Percentiles rank a stretch among this genome's conserved stretches.
Evolutionary conservation across 2,888 invertebrate species (phyloP).

Genomic region (Aleiodes alternator): DNA sequence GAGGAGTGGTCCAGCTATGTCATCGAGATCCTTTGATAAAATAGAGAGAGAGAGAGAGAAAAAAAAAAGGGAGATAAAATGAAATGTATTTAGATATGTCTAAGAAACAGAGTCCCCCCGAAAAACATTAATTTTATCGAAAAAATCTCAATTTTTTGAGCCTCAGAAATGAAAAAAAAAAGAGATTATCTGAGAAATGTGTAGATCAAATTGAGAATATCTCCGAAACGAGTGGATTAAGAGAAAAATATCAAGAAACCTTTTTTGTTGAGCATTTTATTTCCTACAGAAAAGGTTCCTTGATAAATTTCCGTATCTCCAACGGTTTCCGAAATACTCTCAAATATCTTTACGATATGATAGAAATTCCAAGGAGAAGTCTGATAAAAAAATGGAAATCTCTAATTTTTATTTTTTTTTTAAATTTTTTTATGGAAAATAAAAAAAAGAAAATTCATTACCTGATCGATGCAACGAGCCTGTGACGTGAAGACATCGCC

Average conservation of each 20-base stretch:
- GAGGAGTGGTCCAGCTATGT: constrained; percentile 87
- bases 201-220: too few species aligned
- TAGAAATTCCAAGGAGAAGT: background rate
- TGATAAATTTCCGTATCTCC: too few species aligned
- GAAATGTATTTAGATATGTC: background rate
- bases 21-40: constrained; percentile 85
- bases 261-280: too few species aligned
- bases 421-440: background rate
- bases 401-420: background rate
- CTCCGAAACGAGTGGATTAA: too few species aligned
- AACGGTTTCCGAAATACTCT: too few species aligned
- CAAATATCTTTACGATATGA: too few species aligned
- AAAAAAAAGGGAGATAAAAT: constrained; percentile 20
- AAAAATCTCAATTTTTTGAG: too few species aligned
- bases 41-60: constrained; percentile 4
- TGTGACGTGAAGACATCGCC: constrained; percentile 86
- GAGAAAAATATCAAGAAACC: too few species aligned
- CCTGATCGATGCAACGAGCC: constrained; percentile 71
- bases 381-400: background rate
- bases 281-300: too few species aligned
- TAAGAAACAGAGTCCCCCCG: background rate
- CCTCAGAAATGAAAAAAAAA: too few species aligned
- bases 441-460: constrained; percentile 45
- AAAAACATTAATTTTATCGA: background rate
- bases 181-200: too few species aligned